Base-by-base conservation (phyloP, 2,888 invertebrate genomes). In the Anodontia alba region DNA sequence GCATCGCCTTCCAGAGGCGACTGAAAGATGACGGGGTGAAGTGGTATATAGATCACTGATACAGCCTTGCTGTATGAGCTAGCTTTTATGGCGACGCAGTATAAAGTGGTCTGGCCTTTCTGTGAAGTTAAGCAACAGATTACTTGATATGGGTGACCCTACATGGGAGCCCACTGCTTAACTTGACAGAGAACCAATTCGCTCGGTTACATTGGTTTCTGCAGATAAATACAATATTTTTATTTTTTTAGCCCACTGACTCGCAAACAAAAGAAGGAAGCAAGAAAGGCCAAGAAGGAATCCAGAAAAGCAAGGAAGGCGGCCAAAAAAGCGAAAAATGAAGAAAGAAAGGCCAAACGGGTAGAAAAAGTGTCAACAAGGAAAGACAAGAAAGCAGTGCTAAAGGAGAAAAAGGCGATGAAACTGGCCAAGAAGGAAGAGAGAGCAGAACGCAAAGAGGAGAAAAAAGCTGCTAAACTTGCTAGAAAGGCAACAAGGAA, bases 271-370 rank as follows among this genome's bases (percentile, higher is more conserved):
- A 62, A 62, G 62, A 62, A 62, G 20, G 62, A 62, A 29, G 62
- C 62, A 31, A 62, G 62, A 33, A 62, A 62, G 33, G 62, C 62
- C 7, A 62, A 33, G 62, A 62, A 62, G 33, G 62, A 62, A 17
- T 31, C 12, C 5, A 62, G 62, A 20, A 62, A 62, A 15, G 33
- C 62, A 5, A 62, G 17, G 33, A 31, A 62, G 10, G 23, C 31
- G 20, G 62, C 31, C 33, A 31, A 17, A 23, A 62, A 62, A 33
- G 33, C 7, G 7, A 33, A 31, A 3, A 62, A 33, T 5, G 33
- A 31, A 10, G 33, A 33, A 3, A 62, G 29, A 20, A 33, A 33
- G 5, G 62, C 31, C 8, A n/a, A 54, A 46, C 15, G 20, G 46
- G 3, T 46, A 20, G 46, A 54, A 26, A 54, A 26, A 26, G 12